Conservation (phyloP, 2,113 vertebrate species). For the Corythoichthys intestinalis region DNA sequence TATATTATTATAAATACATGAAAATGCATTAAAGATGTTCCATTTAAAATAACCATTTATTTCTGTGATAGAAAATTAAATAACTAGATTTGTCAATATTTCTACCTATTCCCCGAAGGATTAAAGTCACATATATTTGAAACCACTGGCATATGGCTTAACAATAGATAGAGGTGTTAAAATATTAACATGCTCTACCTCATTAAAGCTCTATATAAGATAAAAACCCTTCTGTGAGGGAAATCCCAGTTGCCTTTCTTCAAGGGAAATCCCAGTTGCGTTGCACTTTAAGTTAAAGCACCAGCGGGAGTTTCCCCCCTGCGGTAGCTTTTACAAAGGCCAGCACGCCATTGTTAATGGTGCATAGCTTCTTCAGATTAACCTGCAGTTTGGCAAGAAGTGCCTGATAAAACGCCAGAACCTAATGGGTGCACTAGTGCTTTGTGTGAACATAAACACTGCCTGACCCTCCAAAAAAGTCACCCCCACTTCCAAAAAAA, state of each 20-base stretch:
- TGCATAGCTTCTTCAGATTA: slow-evolving; percentile 47
- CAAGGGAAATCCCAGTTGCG: not conserved
- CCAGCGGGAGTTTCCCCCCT: slow-evolving; percentile 42
- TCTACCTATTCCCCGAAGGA: not conserved
- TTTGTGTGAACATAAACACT: slow-evolving; percentile 9
- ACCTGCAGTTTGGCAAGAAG: slow-evolving; percentile 45
- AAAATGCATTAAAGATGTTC: too few relatives aligned
- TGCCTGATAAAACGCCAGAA: slow-evolving; percentile 18
- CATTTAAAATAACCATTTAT: too few relatives aligned
- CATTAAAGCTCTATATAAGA: slow-evolving; percentile 45
- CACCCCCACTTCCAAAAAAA: too few relatives aligned
- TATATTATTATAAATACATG: too few relatives aligned
- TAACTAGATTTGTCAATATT: too few relatives aligned
- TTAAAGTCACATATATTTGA: slow-evolving; percentile 2
- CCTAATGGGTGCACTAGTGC: slow-evolving; percentile 15
- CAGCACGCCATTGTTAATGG: slow-evolving; percentile 54
- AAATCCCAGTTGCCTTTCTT: slow-evolving; percentile 8
- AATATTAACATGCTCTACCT: slow-evolving; percentile 63
- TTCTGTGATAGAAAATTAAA: too few relatives aligned
- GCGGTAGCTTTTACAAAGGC: slow-evolving; percentile 46
- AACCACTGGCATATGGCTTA: slow-evolving; percentile 42
- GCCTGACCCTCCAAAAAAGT: not conserved
- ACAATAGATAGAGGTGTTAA: slow-evolving; percentile 58
- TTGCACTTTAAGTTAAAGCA: slow-evolving; percentile 28
- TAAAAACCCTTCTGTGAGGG: slow-evolving; percentile 44